Base-by-base conservation (phyloP, 1,140 invertebrate species). In the Seison nebaliae region DNA sequence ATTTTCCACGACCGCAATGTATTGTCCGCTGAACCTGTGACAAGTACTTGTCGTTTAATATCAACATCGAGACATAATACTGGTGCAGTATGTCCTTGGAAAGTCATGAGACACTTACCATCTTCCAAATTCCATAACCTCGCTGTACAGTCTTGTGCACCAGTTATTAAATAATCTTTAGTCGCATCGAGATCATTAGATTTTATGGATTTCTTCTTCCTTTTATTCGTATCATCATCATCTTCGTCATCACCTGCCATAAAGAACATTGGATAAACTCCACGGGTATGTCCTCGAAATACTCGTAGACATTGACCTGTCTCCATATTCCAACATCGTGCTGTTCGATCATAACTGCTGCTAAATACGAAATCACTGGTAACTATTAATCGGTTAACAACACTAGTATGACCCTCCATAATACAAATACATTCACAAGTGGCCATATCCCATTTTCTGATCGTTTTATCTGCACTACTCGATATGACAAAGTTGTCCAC, bases 401-500 rank as follows among this genome's bases (percentile, higher is more conserved):
- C 51, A 5, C 59, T 56, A 4, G 45, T 53, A 47, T 67, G 65
- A 20, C 65, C 65, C 6, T 45, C 45, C 40, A 60, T 57, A 4
- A 62, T 51, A 16, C 52, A 48, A 11, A 65, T 38, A 40, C 64
- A 65, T 39, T 64, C 55, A 34, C 57, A 64, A 19, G 54, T 57
- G 35, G 54, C 55, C 22, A 67, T 63, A 45, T 63, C 59, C 66
- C 66, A 67, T 48, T 67, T 66, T 32, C 62, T 48, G 21, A 67
- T 50, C 7, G 64, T 65, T 36, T 55, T 53, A 48, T 67, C 66
- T 4, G 63, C 61, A 30, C 59, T 58, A 37, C 64, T 64, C 9
- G 63, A 65, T 11, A 67, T 36, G 2, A 66, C 59, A 48, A 50
- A 65, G 23, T 55, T 57, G 34, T 65, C 63, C 24, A 57, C 51